phyloP scores from a whole-genome alignment of 2,797 vertebrate genomes.

The Melanotaenia parkinsoni region DNA sequence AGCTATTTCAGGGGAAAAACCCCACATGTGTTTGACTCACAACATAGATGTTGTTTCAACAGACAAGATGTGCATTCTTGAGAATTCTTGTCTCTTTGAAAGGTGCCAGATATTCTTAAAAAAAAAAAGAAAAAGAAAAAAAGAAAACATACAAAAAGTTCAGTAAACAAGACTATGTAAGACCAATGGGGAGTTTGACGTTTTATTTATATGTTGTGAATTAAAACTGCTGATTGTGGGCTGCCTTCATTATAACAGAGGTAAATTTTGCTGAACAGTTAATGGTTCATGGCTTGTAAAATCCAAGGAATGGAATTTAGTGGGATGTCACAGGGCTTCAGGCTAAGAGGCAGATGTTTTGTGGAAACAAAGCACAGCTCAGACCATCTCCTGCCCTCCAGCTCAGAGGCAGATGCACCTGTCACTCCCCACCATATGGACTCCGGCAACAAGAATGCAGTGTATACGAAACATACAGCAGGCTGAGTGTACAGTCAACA shows the following conservation, averaged over 20 bases:
- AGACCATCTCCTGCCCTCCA: constrained; percentile 64
- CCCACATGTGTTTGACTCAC: constrained; percentile 71
- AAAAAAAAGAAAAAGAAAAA: neutral
- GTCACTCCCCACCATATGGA: constrained; percentile 69
- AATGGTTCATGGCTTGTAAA: constrained; percentile 3
- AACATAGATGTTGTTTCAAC: constrained; percentile 72
- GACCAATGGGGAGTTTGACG: neutral
- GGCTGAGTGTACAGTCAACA: constrained; percentile 29
- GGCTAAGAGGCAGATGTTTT: constrained; percentile 75
- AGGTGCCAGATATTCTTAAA: constrained; percentile 36
- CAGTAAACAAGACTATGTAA: constrained; percentile 25
- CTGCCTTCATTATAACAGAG: constrained; percentile 14
- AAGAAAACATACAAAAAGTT: constrained; percentile 37
- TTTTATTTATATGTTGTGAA: neutral
- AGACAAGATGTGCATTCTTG: constrained; percentile 58
- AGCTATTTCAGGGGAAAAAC: constrained; percentile 64
- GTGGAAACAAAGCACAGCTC: constrained; percentile 71
- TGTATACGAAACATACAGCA: constrained; percentile 46
- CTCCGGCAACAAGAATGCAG: constrained; percentile 50
- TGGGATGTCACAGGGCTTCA: constrained; percentile 25
- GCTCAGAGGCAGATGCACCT: constrained; percentile 77
- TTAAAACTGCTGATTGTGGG: neutral
- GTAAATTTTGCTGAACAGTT: constrained; percentile 6
- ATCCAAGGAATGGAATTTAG: constrained; percentile 13
- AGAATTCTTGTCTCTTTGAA: constrained; percentile 35